Evolutionary conservation across 2,113 vertebrate genomes (phyloP).

Genomic region (Elachura formosa): DNA sequence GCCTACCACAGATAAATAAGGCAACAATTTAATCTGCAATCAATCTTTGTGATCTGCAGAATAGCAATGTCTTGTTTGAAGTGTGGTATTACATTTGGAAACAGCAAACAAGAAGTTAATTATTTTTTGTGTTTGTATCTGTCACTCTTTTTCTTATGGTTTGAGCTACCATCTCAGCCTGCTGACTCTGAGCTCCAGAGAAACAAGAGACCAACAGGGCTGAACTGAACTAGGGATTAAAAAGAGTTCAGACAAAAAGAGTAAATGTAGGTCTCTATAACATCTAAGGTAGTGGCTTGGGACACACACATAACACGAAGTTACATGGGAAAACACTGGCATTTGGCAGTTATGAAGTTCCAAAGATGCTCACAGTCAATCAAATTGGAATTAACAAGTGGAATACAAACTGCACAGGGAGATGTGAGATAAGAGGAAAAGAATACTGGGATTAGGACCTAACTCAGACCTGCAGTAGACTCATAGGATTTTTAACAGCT

Average conservation of each 20-base stretch:
- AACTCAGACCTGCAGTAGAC: neutral
- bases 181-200: neutral
- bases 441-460: neutral
- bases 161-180: neutral
- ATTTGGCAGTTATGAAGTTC: neutral
- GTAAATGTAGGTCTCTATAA: neutral
- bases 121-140: slow-evolving; percentile 28
- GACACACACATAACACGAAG: neutral
- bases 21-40: slow-evolving; percentile 32
- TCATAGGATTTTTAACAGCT: neutral
- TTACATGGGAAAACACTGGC: neutral
- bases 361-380: neutral
- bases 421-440: neutral
- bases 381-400: neutral
- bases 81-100: slow-evolving; percentile 31
- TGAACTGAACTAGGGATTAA: neutral
- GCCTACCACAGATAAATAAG: neutral
- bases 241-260: neutral
- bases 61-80: slow-evolving; percentile 28
- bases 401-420: neutral
- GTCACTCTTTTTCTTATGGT: neutral
- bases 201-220: neutral
- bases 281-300: neutral
- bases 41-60: neutral
- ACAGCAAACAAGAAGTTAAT: slow-evolving; percentile 52